These are phyloP conservation scores for Tauraco erythrolophus DNA, from an alignment of 2,113 vertebrate species.

Conservation along the genomic window DNA sequence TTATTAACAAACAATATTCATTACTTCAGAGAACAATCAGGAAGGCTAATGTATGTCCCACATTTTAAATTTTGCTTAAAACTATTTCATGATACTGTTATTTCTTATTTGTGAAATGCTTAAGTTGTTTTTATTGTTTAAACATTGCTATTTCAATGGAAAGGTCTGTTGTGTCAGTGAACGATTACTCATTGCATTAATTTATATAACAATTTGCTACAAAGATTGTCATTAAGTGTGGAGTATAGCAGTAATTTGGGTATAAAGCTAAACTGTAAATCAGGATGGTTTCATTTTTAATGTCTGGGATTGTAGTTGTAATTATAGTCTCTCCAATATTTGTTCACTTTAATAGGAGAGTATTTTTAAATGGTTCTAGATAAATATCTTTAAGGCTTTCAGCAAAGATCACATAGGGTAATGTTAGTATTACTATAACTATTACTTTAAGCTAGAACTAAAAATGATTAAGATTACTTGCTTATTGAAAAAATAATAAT, in stretches of 20 bases:
- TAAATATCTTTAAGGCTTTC: not conserved
- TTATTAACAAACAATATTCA: not conserved
- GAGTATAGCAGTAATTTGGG: not conserved
- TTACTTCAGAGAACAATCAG: not conserved
- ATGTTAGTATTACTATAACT: not conserved
- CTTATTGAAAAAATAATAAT: not conserved
- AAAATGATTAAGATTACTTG: not conserved
- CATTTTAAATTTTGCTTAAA: not conserved
- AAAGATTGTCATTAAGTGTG: not conserved
- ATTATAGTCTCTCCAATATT: not conserved
- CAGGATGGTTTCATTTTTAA: constrained; percentile 1
- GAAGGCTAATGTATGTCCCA: not conserved
- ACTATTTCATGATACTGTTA: not conserved
- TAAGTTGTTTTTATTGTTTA: not conserved
- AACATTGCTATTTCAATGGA: not conserved
- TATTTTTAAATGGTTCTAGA: not conserved
- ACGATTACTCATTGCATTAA: not conserved
- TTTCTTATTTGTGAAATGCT: not conserved
- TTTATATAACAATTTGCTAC: not conserved
- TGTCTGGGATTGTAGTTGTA: not conserved
- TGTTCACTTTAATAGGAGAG: not conserved
- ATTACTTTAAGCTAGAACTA: not conserved
- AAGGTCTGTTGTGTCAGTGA: not conserved
- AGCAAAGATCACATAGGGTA: not conserved
- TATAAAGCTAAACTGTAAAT: constrained; percentile 1